These are phyloP conservation scores for Eupsilia transversa DNA, from an alignment of 2,888 invertebrate genomes.

Conservation along the genomic window DNA sequence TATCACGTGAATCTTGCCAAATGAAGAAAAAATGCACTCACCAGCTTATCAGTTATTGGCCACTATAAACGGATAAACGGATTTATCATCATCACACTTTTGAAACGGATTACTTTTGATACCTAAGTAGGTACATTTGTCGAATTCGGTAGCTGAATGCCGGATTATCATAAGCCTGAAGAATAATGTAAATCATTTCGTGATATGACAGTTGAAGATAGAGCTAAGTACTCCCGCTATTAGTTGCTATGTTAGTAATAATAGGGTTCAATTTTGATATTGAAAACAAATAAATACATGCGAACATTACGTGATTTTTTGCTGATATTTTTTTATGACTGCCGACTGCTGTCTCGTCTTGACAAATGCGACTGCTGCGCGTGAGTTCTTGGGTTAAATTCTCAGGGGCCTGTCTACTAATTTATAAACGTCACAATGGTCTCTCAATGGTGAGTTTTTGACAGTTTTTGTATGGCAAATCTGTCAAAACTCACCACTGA, in stretches of 20 bases:
- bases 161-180: conserved; percentile 38
- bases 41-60: conserved; percentile 11
- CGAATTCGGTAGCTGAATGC: conserved; percentile 33
- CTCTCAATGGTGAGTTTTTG: too few species aligned
- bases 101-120: conserved; percentile 47
- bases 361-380: neutral
- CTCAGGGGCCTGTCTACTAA: too few species aligned
- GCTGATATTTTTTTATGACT: neutral
- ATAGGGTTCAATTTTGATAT: conserved; percentile 17
- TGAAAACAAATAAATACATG: conserved; percentile 7
- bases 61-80: conserved; percentile 18
- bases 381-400: neutral
- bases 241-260: neutral
- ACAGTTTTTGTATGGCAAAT: too few species aligned
- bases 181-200: neutral
- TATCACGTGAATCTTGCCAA: neutral
- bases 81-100: conserved; percentile 51
- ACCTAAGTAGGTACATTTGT: conserved; percentile 44
- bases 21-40: neutral
- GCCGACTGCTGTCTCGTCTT: neutral
- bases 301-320: neutral
- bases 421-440: too few species aligned
- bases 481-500: too few species aligned
- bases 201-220: conserved; percentile 9
- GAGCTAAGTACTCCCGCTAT: neutral